Evolutionary conservation across 2,113 vertebrate species (phyloP).

Genomic region (Abramis brama): DNA sequence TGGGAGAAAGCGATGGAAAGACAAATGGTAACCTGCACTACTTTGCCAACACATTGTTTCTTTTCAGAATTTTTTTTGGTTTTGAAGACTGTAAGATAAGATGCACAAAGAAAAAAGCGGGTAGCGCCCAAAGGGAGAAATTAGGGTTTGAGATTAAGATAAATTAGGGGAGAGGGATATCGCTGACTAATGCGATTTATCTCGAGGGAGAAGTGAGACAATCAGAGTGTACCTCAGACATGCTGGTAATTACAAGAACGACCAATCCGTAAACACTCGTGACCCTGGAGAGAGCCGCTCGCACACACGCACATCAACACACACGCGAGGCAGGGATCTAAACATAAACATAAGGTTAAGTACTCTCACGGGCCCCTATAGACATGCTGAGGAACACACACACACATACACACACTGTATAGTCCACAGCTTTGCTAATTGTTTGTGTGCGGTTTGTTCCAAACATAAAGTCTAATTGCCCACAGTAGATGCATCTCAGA

Average conservation of each 20-base stretch:
- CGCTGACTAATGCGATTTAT: slow-evolving; percentile 63
- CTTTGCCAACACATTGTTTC: slow-evolving; percentile 59
- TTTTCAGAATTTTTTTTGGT: slow-evolving; percentile 65
- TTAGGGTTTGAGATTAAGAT: slow-evolving; percentile 56
- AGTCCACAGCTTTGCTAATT: slow-evolving; percentile 35
- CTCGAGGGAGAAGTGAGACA: slow-evolving; percentile 50
- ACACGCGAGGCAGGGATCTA: slow-evolving; percentile 51
- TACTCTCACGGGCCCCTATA: background rate
- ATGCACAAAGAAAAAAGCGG: slow-evolving; percentile 43
- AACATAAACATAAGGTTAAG: slow-evolving; percentile 32
- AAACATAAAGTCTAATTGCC: slow-evolving; percentile 28
- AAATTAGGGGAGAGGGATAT: slow-evolving; percentile 62
- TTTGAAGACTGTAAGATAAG: slow-evolving; percentile 70
- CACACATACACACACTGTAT: background rate
- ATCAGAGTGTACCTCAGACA: slow-evolving; percentile 56
- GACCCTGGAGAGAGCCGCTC: slow-evolving; percentile 61
- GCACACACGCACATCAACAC: slow-evolving; percentile 34
- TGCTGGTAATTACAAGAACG: slow-evolving; percentile 73
- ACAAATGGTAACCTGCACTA: slow-evolving; percentile 42
- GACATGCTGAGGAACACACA: background rate
- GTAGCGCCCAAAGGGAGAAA: slow-evolving; percentile 66
- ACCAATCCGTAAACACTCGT: slow-evolving; percentile 69
- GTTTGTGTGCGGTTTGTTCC: slow-evolving; percentile 28
- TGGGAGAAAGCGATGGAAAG: slow-evolving; percentile 1
- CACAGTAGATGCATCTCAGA: background rate